A percentile compares a stretch with the other conserved stretches of the same genome.
Conservation (phyloP, 2,888 invertebrate genomes). For the Spialia ferax region DNA sequence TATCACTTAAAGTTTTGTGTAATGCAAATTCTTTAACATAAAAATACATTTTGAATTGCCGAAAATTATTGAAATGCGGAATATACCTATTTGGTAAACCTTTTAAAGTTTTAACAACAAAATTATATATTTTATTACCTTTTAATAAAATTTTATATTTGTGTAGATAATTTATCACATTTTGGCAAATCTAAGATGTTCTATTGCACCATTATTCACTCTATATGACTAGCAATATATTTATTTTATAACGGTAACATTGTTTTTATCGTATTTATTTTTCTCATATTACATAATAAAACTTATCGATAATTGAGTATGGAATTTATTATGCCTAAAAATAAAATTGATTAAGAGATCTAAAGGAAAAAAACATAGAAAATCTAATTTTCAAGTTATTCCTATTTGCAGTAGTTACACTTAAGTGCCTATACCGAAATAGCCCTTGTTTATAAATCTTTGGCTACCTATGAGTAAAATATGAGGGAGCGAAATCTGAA, state of each 20-base stretch:
- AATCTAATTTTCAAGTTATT: too few species aligned
- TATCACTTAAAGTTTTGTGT: too few species aligned
- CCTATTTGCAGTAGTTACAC: too few species aligned
- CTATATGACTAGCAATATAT: constrained; percentile 31
- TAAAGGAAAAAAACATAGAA: not conserved
- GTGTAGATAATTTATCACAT: constrained; percentile 36
- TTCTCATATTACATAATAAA: constrained; percentile 3
- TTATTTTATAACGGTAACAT: constrained; percentile 24
- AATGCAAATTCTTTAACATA: too few species aligned
- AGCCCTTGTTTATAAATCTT: too few species aligned
- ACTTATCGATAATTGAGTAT: constrained; percentile 33
- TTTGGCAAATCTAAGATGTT: constrained; percentile 19
- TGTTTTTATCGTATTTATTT: constrained; percentile 4
- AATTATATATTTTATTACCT: not conserved
- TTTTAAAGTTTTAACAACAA: constrained; percentile 26
- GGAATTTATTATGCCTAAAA: constrained; percentile 8
- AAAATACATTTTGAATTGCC: not conserved
- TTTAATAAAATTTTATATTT: constrained; percentile 14
- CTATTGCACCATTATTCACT: constrained; percentile 28
- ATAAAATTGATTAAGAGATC: not conserved
- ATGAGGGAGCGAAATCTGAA: too few species aligned
- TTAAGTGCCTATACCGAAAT: too few species aligned
- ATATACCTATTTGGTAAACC: too few species aligned
- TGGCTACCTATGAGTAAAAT: too few species aligned
- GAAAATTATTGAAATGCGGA: too few species aligned